Base-by-base conservation (phyloP, 2,888 invertebrate genomes). In the Nebria salina region DNA sequence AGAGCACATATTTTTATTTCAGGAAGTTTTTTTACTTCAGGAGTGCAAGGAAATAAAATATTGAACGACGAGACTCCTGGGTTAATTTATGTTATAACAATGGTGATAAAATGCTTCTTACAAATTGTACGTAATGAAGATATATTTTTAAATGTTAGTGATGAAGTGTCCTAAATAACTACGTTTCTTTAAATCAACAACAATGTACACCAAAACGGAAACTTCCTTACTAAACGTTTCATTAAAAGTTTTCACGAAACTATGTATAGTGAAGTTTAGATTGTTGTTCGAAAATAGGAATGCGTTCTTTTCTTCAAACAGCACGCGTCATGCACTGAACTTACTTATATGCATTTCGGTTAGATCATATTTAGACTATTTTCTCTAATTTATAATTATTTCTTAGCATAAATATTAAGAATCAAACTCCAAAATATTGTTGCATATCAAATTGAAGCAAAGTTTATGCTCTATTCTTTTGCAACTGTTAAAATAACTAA, bases 221-320 rank as follows among this genome's bases (percentile, higher is more conserved):
- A 79, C 65, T 79, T 79, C 75, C 75, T 75, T 75, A 79, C 79
- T 79, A 79, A 79, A 75, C 75, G 79, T 68, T 75, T 79, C 79
- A 79, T 79, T 79, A 79, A 79, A 79, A 79, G 75, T 79, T 79
- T 79, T 75, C 75, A 54, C 43, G 54, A 41, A 79, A 79, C 79
- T 79, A 79, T 79, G 79, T 43, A 20, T 20, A 75, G 68, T 68
- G 68, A 79, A 79, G 79, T 79, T 78, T 79, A 75, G 73, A 79
- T 79, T 79, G 79, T 79, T 79, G 41, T 20, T 20, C 3, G 75
- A 75, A 75, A 66, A 13, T 70, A 41, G 64, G 54, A 79, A 66
- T 66, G 41, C 74, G 42, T 15, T 68, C 75, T 79, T 74, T 79
- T 65, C 41, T 68, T 65, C 66, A 15, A 20, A 20, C 20, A 20